A percentile compares a stretch with the other conserved stretches of the same genome.
Conservation (phyloP, 2,113 vertebrate genomes). For the Scomber japonicus region DNA sequence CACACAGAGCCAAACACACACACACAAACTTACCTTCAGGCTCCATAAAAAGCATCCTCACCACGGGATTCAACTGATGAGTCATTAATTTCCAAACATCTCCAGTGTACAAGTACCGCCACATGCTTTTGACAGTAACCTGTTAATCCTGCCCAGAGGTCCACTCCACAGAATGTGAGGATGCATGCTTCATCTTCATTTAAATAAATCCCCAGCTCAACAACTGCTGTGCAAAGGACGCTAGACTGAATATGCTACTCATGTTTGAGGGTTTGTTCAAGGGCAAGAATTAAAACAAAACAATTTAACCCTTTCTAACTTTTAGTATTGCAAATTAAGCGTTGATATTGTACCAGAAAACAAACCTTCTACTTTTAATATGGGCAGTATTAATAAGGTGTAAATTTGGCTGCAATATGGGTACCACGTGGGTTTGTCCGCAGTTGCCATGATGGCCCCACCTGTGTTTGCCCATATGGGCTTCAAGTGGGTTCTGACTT, state of each 20-base stretch:
- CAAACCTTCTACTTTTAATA: too few relatives aligned
- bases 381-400: too few relatives aligned
- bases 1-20: background rate
- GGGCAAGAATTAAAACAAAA: background rate
- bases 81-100: constrained; percentile 75
- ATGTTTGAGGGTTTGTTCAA: background rate
- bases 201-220: constrained; percentile 20
- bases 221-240: constrained; percentile 2
- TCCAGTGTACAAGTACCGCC: constrained; percentile 64
- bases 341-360: too few relatives aligned
- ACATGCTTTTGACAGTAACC: constrained; percentile 64
- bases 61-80: constrained; percentile 51
- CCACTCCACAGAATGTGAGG: constrained; percentile 30
- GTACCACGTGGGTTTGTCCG: too few relatives aligned
- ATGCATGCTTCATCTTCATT: constrained; percentile 24
- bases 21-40: background rate
- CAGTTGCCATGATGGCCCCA: too few relatives aligned
- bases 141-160: constrained; percentile 65
- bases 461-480: too few relatives aligned
- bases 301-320: background rate
- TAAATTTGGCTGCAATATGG: too few relatives aligned
- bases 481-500: too few relatives aligned
- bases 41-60: constrained; percentile 38
- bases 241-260: background rate
- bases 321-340: background rate